phyloP scores from a whole-genome alignment of 2,888 invertebrate species.

The Pachydiplax longipennis region DNA sequence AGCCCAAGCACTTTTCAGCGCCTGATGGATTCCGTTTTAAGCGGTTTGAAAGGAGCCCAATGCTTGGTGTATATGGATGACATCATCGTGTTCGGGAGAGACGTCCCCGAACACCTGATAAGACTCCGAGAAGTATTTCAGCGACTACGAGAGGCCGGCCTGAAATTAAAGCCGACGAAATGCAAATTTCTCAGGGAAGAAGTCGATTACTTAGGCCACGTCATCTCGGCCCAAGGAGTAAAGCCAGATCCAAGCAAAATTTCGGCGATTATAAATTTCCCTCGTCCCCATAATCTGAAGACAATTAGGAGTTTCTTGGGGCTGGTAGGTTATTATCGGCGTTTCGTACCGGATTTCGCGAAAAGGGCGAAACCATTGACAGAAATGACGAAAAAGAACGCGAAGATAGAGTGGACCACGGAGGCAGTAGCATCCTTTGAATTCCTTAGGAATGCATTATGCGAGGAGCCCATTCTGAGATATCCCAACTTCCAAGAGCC shows the following conservation, averaged over 20 bases:
- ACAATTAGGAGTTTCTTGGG: slow-evolving; percentile 54
- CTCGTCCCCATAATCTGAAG: slow-evolving; percentile 51
- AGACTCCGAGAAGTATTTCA: too few relatives aligned
- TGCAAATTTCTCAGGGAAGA: slow-evolving; percentile 4
- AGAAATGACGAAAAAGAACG: slow-evolving; percentile 50
- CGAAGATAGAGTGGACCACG: not conserved
- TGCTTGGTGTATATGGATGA: too few relatives aligned
- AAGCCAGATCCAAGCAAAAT: slow-evolving; percentile 25
- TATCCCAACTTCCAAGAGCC: too few relatives aligned
- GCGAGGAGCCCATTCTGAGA: too few relatives aligned
- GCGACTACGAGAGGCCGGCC: slow-evolving; percentile 48
- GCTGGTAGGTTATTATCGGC: slow-evolving; percentile 54
- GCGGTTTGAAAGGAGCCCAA: too few relatives aligned
- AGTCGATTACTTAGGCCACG: slow-evolving; percentile 55
- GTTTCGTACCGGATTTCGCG: slow-evolving; percentile 51
- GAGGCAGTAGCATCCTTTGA: not conserved
- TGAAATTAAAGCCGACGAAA: slow-evolving; percentile 54
- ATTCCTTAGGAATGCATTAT: too few relatives aligned
- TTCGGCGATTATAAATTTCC: slow-evolving; percentile 52
- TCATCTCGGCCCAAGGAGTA: slow-evolving; percentile 53
- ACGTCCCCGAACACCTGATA: too few relatives aligned
- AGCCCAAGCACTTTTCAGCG: too few relatives aligned
- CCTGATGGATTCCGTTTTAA: too few relatives aligned
- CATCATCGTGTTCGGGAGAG: too few relatives aligned
- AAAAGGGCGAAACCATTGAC: slow-evolving; percentile 50